Percentiles rank a stretch among this genome's conserved stretches.
These are phyloP conservation scores for Chironomus riparius DNA, from an alignment of 2,888 invertebrate genomes.

Conservation along the genomic window DNA sequence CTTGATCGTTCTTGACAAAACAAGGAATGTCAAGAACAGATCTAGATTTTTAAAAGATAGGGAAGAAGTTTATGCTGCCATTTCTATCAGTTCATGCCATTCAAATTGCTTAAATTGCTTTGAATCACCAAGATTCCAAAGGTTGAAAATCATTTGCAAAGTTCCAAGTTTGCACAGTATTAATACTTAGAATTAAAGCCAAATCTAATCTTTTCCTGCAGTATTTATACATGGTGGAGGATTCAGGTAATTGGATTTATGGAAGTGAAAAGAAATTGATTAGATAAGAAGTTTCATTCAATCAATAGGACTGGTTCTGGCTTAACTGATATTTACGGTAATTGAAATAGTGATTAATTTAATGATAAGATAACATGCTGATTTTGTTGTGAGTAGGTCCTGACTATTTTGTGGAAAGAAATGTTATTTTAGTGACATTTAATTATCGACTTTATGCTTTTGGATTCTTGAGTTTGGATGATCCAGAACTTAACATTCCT, in stretches of 20 bases:
- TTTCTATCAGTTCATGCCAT: too few relatives aligned
- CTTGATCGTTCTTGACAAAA: too few relatives aligned
- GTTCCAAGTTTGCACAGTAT: neutral
- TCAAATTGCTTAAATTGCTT: too few relatives aligned
- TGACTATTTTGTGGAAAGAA: conserved; percentile 43
- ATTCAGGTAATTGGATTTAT: conserved; percentile 33
- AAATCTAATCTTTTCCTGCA: conserved; percentile 37
- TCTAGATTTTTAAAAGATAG: too few relatives aligned
- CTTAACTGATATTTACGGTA: conserved; percentile 37
- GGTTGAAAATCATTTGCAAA: too few relatives aligned
- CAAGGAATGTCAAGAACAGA: too few relatives aligned
- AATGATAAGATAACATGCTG: neutral
- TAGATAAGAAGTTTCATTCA: too few relatives aligned
- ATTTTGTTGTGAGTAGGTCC: conserved; percentile 34
- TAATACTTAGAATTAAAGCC: neutral
- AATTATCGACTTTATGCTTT: conserved; percentile 45
- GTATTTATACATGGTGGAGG: conserved; percentile 47
- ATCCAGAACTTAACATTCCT: conserved; percentile 7
- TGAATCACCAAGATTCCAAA: too few relatives aligned
- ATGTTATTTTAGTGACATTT: conserved; percentile 44
- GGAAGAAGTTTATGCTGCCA: too few relatives aligned
- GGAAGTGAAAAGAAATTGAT: too few relatives aligned
- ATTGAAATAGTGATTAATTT: neutral
- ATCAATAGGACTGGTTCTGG: conserved; percentile 39
- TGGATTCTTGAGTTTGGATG: conserved; percentile 29